Conservation (phyloP, 1,140 invertebrate genomes). For the Agraylea sexmaculata region DNA sequence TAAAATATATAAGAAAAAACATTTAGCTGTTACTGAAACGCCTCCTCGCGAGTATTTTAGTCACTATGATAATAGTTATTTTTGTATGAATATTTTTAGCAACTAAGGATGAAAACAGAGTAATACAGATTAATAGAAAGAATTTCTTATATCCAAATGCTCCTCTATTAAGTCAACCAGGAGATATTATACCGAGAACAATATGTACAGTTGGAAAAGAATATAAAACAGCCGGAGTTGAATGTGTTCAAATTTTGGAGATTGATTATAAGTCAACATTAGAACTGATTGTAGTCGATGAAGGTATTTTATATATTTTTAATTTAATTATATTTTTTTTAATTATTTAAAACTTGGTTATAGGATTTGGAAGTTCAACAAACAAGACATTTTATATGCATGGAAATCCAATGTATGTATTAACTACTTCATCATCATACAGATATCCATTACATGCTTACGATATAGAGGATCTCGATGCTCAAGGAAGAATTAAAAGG, state of each 20-base stretch:
- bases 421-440: slow-evolving; percentile 28
- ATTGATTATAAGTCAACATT: slow-evolving; percentile 25
- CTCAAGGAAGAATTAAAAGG: slow-evolving; percentile 29
- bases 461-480: slow-evolving; percentile 26
- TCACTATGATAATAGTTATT: too few relatives aligned
- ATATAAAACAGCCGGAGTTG: slow-evolving; percentile 24
- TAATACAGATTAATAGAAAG: slow-evolving; percentile 36
- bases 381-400: slow-evolving; percentile 39
- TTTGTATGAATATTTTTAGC: slow-evolving; percentile 21
- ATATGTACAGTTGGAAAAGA: slow-evolving; percentile 31
- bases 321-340: background rate
- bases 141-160: slow-evolving; percentile 35
- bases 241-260: slow-evolving; percentile 32
- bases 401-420: slow-evolving; percentile 30
- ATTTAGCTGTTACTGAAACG: too few relatives aligned
- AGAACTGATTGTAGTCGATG: slow-evolving; percentile 34
- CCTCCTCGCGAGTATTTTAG: too few relatives aligned
- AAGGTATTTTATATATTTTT: slow-evolving; percentile 25
- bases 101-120: slow-evolving; percentile 25
- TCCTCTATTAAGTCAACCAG: slow-evolving; percentile 27
- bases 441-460: slow-evolving; percentile 26
- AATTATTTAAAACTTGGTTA: slow-evolving; percentile 14
- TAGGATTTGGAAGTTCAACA: slow-evolving; percentile 32
- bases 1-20: too few relatives aligned
- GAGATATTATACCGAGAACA: slow-evolving; percentile 24